Evolutionary conservation across 2,797 vertebrate genomes (phyloP), one percentile per base, ranked within the genome.

Genomic region (Aratinga solstitialis): DNA sequence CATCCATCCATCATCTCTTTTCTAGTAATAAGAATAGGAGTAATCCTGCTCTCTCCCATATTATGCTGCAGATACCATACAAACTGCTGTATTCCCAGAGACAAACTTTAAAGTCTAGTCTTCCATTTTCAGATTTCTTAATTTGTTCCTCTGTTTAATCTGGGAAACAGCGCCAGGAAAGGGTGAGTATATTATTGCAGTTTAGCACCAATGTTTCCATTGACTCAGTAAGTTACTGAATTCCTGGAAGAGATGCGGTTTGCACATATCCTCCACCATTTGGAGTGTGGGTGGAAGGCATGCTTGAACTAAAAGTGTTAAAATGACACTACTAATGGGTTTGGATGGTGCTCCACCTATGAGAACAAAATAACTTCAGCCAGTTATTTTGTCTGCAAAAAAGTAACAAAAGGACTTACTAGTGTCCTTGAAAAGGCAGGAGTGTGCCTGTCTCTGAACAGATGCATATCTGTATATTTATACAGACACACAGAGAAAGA

Each of bases 271-370:
- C 76, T 73, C 62, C 56, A 87, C 82, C 95, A 94, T 93, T 59
- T 94, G 82, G 89, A 90, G 54, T 67, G 89, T 93, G 92, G 89
- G 95, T 84, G 85, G 73, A 78, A 85, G 87, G 36, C 89, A 73
- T 66, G 62, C 40, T 95, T 81, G 67, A 95, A 81, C 45, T 85
- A 45, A 91, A 86, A 83, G 83, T 90, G 89, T 79, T 90, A 91
- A 94, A 93, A 89, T 86, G 63, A 84, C 63, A 43, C 82, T 90
- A 51, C 81, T 95, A 92, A 89, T 72, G 62, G 11, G 18, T 88
- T 82, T 59, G 84, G 85, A 90, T 75, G 53, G 78, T 88, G 68
- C 19, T 80, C 0, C 8, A 76, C n/a, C 62, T 91, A 26, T 47
- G 29, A 75, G 73, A 95, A 69, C 38, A 84, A 91, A 80, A 77